A percentile compares a stretch with the other conserved stretches of the same genome.
These are phyloP conservation scores for Gadus chalcogrammus DNA, from an alignment of 2,113 vertebrate genomes.

Conservation along the genomic window DNA sequence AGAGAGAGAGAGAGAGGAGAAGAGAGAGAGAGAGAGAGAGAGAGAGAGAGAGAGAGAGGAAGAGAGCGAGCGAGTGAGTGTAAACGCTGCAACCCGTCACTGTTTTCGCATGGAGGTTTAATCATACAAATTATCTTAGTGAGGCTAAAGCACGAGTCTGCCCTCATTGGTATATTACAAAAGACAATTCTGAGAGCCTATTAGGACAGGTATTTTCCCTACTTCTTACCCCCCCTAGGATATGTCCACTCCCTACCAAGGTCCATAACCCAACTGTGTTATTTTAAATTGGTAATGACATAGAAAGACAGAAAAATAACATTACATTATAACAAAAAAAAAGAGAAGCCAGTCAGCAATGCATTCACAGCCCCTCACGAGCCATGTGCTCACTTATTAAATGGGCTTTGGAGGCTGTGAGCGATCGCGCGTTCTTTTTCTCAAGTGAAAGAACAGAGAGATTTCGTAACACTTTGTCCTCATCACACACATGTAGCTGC, in stretches of 20 bases:
- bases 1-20: constrained; percentile 7
- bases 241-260: no score
- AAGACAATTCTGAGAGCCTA: no score
- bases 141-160: constrained; percentile 33
- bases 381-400: constrained; percentile 16
- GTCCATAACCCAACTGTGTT: no score
- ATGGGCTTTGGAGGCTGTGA: constrained; percentile 17
- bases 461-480: constrained; percentile 43
- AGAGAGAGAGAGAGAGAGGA: no score
- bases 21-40: no score
- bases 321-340: constrained; percentile 37
- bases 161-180: constrained; percentile 15
- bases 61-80: constrained; percentile 10
- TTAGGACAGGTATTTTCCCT: no score
- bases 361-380: constrained; percentile 37
- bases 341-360: constrained; percentile 29
- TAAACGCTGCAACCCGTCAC: constrained; percentile 22
- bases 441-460: constrained; percentile 29
- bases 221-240: no score
- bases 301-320: constrained; percentile 23
- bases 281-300: no score
- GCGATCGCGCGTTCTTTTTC: not conserved
- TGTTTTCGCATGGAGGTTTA: constrained; percentile 5
- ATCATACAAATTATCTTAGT: constrained; percentile 41
- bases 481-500: constrained; percentile 45